These are phyloP conservation scores for Drosophila pseudoobscura DNA, from an alignment of 1,140 invertebrate genomes.

Conservation along the genomic window DNA sequence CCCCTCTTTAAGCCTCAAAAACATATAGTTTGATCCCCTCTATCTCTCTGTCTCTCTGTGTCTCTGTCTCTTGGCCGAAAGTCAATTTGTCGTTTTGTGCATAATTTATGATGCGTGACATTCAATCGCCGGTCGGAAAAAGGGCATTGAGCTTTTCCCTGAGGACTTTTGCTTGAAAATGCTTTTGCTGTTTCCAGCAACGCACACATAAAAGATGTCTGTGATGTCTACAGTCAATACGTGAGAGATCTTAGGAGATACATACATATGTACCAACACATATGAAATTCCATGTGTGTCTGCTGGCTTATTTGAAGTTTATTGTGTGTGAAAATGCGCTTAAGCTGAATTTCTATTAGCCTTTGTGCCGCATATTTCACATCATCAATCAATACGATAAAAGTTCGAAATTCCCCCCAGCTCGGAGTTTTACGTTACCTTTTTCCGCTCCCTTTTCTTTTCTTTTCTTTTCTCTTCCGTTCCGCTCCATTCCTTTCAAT, in stretches of 20 bases:
- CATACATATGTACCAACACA: no score
- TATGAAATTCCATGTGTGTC: no score
- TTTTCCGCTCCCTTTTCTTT: slow-evolving; percentile 5
- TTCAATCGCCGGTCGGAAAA: slow-evolving; percentile 65
- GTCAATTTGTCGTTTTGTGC: slow-evolving; percentile 75
- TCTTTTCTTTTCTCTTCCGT: slow-evolving; percentile 16
- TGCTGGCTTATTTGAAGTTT: slow-evolving; percentile 73
- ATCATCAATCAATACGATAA: slow-evolving; percentile 82
- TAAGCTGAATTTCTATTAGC: slow-evolving; percentile 81
- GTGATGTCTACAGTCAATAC: slow-evolving; percentile 47
- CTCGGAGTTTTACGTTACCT: neutral
- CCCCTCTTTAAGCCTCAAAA: neutral
- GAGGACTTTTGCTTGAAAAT: slow-evolving; percentile 28
- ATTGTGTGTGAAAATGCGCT: slow-evolving; percentile 82
- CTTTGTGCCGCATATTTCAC: slow-evolving; percentile 77
- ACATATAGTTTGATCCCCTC: neutral
- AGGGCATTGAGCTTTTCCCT: slow-evolving; percentile 46
- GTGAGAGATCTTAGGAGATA: slow-evolving; percentile 53
- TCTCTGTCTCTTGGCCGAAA: slow-evolving; percentile 38
- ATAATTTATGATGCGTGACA: slow-evolving; percentile 82
- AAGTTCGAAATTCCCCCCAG: slow-evolving; percentile 32
- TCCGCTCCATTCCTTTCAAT: slow-evolving; percentile 30
- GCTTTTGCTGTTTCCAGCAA: neutral
- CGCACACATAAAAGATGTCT: neutral
- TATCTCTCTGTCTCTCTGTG: neutral